Evolutionary conservation across 2,888 invertebrate species (phyloP), one percentile per base, ranked within the genome.

Genomic region (Subacronicta megacephala): DNA sequence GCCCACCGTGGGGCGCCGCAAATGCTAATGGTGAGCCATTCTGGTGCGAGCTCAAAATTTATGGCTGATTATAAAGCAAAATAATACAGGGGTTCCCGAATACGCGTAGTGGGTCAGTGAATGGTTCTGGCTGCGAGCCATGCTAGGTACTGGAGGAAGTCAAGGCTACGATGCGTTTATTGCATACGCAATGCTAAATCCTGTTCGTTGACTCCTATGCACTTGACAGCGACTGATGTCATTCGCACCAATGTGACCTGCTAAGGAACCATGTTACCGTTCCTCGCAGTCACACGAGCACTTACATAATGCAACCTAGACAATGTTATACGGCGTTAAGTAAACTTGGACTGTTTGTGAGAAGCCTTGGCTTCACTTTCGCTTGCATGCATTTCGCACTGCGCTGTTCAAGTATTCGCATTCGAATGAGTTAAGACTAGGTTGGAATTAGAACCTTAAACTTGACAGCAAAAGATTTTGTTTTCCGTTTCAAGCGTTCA

Each of bases 171-270:
- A 63, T 63, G 83, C 88, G 84, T 89, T 86, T 81, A 85, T 79
- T 88, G 92, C 88, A 92, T 93, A 90, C 89, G 71, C 84, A 92
- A 93, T 90, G 78, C 73, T 77, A 79, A 87, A 90, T 92, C 91
- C 92, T 93, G 93, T 90, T 90, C 90, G 85, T 89, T 89, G 90
- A 91, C 92, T 91, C 80, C 83, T 81, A 83, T 90, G 90, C 89
- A 91, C 90, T 93, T 92, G 93, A 91, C 90, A 89, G 85, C 82
- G 77, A 82, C 85, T 90, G 90, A 90, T 92, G 92, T 90, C 91
- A 92, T 90, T 88, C 84, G 89, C 88, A 88, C 86, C 85, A 87
- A 82, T 87, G 88, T 89, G 93, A 93, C 91, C 93, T 90, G 92
- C 89, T 90, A 89, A 88, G 85, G 87, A 88, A 88, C 90, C 85